Base-by-base conservation (phyloP, 1,140 invertebrate genomes). In the Diuraphis noxia region DNA sequence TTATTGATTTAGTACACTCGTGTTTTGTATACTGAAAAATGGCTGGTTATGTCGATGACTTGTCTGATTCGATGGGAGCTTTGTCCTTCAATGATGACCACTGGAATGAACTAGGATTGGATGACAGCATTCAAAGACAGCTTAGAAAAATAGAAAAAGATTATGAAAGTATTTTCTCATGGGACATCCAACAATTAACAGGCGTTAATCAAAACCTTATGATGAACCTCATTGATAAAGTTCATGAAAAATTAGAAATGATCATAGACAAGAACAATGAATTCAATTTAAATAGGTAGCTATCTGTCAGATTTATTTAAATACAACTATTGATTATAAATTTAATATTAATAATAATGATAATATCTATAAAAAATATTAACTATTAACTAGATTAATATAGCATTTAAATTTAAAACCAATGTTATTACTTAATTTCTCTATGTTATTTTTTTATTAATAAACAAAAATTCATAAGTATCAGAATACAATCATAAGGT, bases 221-320 rank as follows among this genome's bases (percentile, higher is more conserved):
- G 56, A 4, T 13, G 21, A 46, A 79, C 23, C 13, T 46, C 1
- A 36, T 90, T 46, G 40, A 89, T 36, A 77, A 43, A 34, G 5
- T 89, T 38, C n/a, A 1, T 4, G 88, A 89, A 34, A 89, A 89
- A 77, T 6, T 23, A 43, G 63, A 89, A 43, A 34, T 89, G 30
- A n/a, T 77, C 19, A n/a, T 43, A 7, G 38, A 41, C 17, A 40
- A 72, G 10, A 17, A 77, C 0, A 9, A 77, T 25, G 38, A 25
- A 36, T 88, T 40, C 30, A 56, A 56, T 63, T 40, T 72, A 23
- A 90, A 90, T 13, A 90, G 88, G 88, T 90, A 90, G 46, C 7
- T 34, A 30, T 72, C 1, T 21, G 41, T n/a, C n/a, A 85, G 13
- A 41, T 85, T 8, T 34, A n/a, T 30, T 38, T n/a, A 17, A n/a